Conservation (phyloP, 2,113 vertebrate genomes). For the Glaucomys volans region DNA sequence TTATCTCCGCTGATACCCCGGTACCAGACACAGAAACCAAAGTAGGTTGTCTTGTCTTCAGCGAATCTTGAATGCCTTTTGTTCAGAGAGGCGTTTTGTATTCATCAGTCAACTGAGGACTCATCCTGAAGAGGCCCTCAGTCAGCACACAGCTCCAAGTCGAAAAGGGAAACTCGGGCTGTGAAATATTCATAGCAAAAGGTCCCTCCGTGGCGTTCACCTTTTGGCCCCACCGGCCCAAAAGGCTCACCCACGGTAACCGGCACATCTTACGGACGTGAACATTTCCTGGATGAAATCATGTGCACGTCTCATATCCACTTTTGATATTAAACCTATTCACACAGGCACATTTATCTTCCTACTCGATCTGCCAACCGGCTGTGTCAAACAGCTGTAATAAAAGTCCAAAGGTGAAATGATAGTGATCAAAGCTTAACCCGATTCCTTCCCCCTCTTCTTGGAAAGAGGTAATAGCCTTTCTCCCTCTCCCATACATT, state of each 20-base stretch:
- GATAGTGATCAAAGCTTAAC: constrained; percentile 78
- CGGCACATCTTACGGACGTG: constrained; percentile 80
- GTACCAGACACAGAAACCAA: constrained; percentile 92
- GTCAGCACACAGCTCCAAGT: constrained; percentile 90
- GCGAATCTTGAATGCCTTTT: constrained; percentile 94
- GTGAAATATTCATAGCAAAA: constrained; percentile 93
- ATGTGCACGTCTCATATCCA: constrained; percentile 66
- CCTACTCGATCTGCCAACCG: constrained; percentile 76
- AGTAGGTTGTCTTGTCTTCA: constrained; percentile 93
- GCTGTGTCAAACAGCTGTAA: constrained; percentile 83
- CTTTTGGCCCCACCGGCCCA: constrained; percentile 90
- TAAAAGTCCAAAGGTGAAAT: constrained; percentile 82
- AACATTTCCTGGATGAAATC: constrained; percentile 82
- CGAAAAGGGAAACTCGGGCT: constrained; percentile 90
- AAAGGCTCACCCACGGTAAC: constrained; percentile 78
- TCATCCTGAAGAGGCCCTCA: constrained; percentile 95
- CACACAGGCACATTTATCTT: constrained; percentile 82
- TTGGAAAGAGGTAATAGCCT: constrained; percentile 34
- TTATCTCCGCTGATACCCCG: constrained; percentile 92
- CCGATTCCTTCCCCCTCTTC: constrained; percentile 68
- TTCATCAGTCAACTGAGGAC: constrained; percentile 95
- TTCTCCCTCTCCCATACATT: constrained; percentile 5
- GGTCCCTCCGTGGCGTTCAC: constrained; percentile 89
- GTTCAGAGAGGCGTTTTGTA: constrained; percentile 93
- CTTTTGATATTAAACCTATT: constrained; percentile 83